Base-by-base conservation (phyloP, 2,113 vertebrate genomes). In the Calonectris borealis region DNA sequence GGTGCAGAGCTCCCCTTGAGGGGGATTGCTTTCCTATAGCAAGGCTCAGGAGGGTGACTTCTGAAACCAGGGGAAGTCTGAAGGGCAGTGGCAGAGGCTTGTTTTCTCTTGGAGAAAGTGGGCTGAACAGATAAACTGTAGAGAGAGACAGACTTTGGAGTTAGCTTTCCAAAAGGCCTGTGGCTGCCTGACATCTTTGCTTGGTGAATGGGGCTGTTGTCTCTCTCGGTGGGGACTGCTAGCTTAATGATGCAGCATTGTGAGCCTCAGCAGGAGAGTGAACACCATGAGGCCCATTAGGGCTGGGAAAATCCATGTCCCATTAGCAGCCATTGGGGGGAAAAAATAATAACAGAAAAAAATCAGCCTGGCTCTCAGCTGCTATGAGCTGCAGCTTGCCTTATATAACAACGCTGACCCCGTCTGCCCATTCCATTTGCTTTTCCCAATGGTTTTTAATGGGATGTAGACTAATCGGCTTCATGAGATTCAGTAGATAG, bases 251-350 rank as follows among this genome's bases (percentile, higher is more conserved):
- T 97, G 91, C 91, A 64, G 87, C 80, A 82, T 65, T 96, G 79
- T 97, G 93, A 93, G 96, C 77, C 89, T 91, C 83, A 72, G 77
- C 86, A 89, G 88, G 86, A 95, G 72, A 83, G 92, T 51, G 81
- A 97, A 65, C 90, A 65, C 94, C 95, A 91, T 76, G 97, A 95
- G 92, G 95, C 95, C 95, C 95, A 97, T 96, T 97, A 81, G 86
- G 65, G 96, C 86, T 97, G 83, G 96, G 91, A 95, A 97, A 88
- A 97, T 86, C 90, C 79, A 95, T 93, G 95, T 94, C 88, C 96
- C 84, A 95, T 94, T 93, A 91, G 91, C 78, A 96, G 93, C 91
- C 92, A 58, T 88, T 89, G 19, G 70, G 89, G 79, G 80, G 60
- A 16, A 64, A 55, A 88, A 68, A 78, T 78, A 95, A 73, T 83